Base-by-base conservation (phyloP, 2,113 vertebrate genomes). In the Seriola dumerili region DNA sequence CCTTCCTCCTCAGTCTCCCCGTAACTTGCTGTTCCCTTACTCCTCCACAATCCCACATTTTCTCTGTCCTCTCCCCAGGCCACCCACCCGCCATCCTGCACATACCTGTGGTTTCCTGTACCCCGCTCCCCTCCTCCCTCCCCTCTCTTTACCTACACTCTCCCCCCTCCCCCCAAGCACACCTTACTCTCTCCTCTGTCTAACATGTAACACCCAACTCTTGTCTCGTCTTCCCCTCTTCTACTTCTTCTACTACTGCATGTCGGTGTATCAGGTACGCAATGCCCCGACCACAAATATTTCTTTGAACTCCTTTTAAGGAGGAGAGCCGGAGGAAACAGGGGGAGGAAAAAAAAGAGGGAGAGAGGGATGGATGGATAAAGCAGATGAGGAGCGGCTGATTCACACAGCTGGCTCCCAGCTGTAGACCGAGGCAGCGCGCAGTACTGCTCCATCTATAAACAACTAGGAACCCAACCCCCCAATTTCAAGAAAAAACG, bases 361-460 rank as follows among this genome's bases (percentile, higher is more conserved):
- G 80, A 73, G 72, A 72, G 76, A 78, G 54, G 69, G 83, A 86
- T 78, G 84, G 89, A 93, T 92, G 91, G 83, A 90, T 91, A 91
- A 89, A 93, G 88, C 90, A 91, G 92, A 91, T 89, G 92, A 94
- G 92, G 86, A 90, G 88, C 90, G 82, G 85, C 82, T 89, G 90
- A 91, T 90, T 91, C 95, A 94, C 93, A 95, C 96, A 97, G 96
- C 96, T 97, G 96, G 95, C 86, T 90, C 80, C 93, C 96, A 97
- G 96, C 96, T 97, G 96, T 83, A 90, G 88, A 78, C 25, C 1
- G 17, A 78, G 69, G 86, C 84, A 76, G 85, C 71, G 4, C n/a
- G 61, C 76, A 86, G 78, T 81, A 88, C 71, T 46, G 78, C 78
- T 85, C 73, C 75, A 80, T 89, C 85, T 91, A 84, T 89, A 93